phyloP scores from a whole-genome alignment of 92 coral and sea anemone genomes.

The Micromussa lordhowensis region DNA sequence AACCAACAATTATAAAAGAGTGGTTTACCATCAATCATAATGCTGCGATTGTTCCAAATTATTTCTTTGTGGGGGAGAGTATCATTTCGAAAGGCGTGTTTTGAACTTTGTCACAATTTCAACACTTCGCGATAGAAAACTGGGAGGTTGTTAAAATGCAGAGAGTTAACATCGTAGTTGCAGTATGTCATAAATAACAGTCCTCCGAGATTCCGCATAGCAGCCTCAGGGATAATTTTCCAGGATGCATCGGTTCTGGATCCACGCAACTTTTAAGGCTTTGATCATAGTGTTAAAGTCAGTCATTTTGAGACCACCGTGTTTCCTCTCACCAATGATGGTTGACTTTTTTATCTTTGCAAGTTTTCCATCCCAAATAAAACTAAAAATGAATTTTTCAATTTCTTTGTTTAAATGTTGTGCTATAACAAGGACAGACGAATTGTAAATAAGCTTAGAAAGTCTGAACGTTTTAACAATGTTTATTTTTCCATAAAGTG shows the following conservation, averaged over 20 bases:
- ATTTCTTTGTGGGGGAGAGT: neutral
- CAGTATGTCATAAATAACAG: neutral
- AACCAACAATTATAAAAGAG: neutral
- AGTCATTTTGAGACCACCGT: too few species aligned
- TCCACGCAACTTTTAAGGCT: neutral
- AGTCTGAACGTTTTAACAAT: too few species aligned
- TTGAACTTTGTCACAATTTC: neutral
- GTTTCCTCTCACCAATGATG: too few species aligned
- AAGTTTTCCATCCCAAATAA: too few species aligned
- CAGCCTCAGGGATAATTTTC: conserved; percentile 5
- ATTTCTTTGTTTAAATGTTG: too few species aligned
- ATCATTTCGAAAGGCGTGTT: neutral
- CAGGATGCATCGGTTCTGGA: neutral
- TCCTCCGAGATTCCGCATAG: neutral
- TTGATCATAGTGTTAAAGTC: conserved; percentile 3
- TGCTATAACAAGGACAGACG: too few species aligned
- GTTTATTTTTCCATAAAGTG: too few species aligned
- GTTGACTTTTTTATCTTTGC: too few species aligned
- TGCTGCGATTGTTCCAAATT: neutral
- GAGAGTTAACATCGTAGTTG: neutral
- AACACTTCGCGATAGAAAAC: neutral
- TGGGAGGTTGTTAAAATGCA: neutral
- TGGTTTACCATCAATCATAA: neutral
- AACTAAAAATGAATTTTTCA: too few species aligned
- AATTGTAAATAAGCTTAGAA: too few species aligned